Evolutionary conservation across 23 tunicate genomes (phyloP), one percentile per base, ranked within the genome.

Genomic region (Clavelina lepadiformis): DNA sequence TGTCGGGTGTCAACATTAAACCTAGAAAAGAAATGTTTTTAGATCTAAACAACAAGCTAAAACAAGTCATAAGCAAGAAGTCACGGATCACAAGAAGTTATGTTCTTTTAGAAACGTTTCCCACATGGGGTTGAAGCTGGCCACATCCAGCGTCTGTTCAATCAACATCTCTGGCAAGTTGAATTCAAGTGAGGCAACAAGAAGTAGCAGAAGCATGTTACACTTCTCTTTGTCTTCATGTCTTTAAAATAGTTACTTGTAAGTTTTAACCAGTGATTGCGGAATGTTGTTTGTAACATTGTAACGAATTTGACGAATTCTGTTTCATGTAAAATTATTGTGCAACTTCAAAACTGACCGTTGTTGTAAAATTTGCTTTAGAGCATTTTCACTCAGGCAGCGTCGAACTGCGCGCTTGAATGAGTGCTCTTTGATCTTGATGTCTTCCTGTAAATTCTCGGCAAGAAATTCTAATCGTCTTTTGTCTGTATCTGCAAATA

Each of bases 181-280:
- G 49, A 89, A 89, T 45, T 89, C 83, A 21, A 89, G 13, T 0
- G 83, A 81, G 11, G 91, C 58, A 56, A 81, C 52, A 29, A 89
- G 59, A 3, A 89, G 72, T 28, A 89, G 78, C 11, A 89, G 82
- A 33, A 89, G 51, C 79, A 89, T 69, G 75, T 78, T 89, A 37
- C 83, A 81, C 25, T 70, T 60, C 63, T 89, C 97, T 58, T 61
- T 81, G 5, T 81, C 78, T 29, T 68, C 56, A 4, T 32, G 32
- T 52, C 96, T 88, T 33, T 18, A 78, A 44, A n/a, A n/a, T n/a
- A n/a, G 50, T 44, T 13, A 13, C 18, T 44, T 44, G 18, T 44
- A 44, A 44, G 15, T 22, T 54, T n/a, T 8, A 27, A 7, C 8
- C 23, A 27, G 28, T 54, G 8, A 28, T 28, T 7, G 60, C 21